Evolutionary conservation across 1,140 invertebrate genomes (phyloP), one percentile per base, ranked within the genome.

Genomic region (Bilobella aurantiaca): DNA sequence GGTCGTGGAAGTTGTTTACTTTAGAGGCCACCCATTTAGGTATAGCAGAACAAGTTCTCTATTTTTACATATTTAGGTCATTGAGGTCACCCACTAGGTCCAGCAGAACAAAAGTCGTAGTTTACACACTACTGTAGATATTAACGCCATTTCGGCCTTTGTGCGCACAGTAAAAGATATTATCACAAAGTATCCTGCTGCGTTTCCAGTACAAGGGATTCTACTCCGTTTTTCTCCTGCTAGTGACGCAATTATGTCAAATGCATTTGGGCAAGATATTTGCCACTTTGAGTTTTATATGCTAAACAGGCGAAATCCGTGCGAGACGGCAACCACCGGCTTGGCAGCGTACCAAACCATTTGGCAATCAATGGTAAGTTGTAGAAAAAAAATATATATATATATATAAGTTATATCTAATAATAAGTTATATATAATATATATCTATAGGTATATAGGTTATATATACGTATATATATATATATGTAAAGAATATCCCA

Each of bases 281-380:
- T 49, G 63, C 12, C 53, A 58, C 27, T 23, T 67, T 23, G 59
- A 62, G 25, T 34, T 23, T 21, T 34, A 34, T 12, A 37, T 27
- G 12, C 42, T 37, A 12, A 56, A 53, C 62, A 49, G 62, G 29
- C 34, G 21, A 29, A 34, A 64, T 42, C 57, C 34, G 23, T 68
- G 34, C n/a, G n/a, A 8, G 5, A 46, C 32, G 14, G 23, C 66
- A 2, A 5, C 57, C 1, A 28, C 21, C 2, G 57, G 63, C 23
- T 49, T 61, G 46, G 66, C 62, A 56, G 66, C 57, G 8, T 68
- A 61, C 31, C 66, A 68, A 31, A 62, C 57, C 25, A 68, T 68
- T 60, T 23, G 47, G 31, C 66, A 68, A 32, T 25, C 58, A 1
- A 29, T 68, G 66, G 63, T 68, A 37, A 42, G 30, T 28, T 3